phyloP scores from a whole-genome alignment of 2,888 invertebrate species.

The Malacosoma neustria region DNA sequence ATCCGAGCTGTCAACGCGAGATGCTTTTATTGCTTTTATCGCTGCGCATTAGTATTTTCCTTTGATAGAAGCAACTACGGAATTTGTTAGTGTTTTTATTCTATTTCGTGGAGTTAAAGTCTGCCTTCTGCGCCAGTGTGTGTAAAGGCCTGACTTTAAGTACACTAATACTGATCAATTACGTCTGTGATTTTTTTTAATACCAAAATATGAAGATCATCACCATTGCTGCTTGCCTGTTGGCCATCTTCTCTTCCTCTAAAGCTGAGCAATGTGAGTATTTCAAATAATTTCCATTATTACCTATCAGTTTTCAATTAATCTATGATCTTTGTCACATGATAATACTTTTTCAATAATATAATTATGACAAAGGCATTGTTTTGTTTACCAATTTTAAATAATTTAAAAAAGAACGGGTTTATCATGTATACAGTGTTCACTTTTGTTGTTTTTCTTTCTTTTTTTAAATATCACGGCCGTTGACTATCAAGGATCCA shows the following conservation, averaged over 20 bases:
- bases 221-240: slow-evolving; percentile 57
- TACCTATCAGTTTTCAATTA: not conserved
- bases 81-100: slow-evolving; percentile 37
- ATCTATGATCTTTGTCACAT: no score
- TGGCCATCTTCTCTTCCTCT: slow-evolving; percentile 64
- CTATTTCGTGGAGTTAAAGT: slow-evolving; percentile 55
- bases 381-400: no score
- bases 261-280: slow-evolving; percentile 81
- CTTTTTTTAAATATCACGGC: no score
- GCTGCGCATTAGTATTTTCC: slow-evolving; percentile 61
- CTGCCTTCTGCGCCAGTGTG: slow-evolving; percentile 93
- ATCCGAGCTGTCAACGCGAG: slow-evolving; percentile 51
- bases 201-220: slow-evolving; percentile 72
- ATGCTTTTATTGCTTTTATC: slow-evolving; percentile 56
- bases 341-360: no score
- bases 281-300: slow-evolving; percentile 13
- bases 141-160: slow-evolving; percentile 84
- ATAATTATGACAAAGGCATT: no score
- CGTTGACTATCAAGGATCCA: no score
- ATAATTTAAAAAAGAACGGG: no score
- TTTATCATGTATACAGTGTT: no score
- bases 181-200: slow-evolving; percentile 64
- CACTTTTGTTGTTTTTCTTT: no score
- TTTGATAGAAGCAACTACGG: slow-evolving; percentile 40
- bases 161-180: slow-evolving; percentile 26